Evolutionary conservation across 2,888 invertebrate species (phyloP).

Genomic region (Morinoia aosen): DNA sequence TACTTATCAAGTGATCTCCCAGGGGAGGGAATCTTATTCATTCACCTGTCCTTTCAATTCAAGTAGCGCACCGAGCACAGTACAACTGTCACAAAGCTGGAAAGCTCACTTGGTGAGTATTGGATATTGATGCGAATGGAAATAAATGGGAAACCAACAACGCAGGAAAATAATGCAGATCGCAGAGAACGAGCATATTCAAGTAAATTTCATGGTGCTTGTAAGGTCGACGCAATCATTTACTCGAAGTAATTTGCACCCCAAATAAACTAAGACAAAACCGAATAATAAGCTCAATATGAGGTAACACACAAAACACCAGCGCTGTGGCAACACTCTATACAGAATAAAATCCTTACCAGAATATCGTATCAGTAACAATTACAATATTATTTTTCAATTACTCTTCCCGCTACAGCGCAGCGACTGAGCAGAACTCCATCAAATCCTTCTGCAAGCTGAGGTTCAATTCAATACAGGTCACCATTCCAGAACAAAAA

Average conservation of each 20-base stretch:
- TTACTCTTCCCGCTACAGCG: not conserved
- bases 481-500: too few relatives aligned
- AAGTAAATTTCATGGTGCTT: not conserved
- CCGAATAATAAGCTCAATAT: not conserved
- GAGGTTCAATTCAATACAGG: not conserved
- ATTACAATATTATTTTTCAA: not conserved
- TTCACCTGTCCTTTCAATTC: too few relatives aligned
- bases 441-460: not conserved
- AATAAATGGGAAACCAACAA: not conserved
- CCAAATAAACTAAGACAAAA: not conserved
- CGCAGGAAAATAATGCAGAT: not conserved
- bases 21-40: too few relatives aligned
- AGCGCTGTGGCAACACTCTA: not conserved
- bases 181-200: not conserved
- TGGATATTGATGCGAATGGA: not conserved
- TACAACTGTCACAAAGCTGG: not conserved
- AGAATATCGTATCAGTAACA: not conserved
- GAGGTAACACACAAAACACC: not conserved
- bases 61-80: not conserved
- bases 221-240: not conserved
- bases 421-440: not conserved
- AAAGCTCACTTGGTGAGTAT: not conserved
- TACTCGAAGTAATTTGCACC: not conserved
- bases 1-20: too few relatives aligned
- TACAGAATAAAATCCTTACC: not conserved